Evolutionary conservation across 2,113 vertebrate species (phyloP), one percentile per base, ranked within the genome.

Genomic region (Guaruba guarouba): DNA sequence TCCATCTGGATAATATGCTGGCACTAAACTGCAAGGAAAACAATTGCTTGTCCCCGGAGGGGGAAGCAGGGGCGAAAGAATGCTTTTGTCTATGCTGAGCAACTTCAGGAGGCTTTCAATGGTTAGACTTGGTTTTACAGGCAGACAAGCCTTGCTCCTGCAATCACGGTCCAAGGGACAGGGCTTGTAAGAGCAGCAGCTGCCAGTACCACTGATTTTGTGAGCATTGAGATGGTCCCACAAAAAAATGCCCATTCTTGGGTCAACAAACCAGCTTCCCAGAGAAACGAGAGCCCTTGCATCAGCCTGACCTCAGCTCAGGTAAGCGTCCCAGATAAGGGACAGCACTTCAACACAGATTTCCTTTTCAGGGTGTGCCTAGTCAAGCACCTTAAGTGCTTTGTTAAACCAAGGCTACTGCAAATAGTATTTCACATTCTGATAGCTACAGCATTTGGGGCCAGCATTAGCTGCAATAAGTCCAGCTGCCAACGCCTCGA

Each of bases 1-100:
- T 97, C 96, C 97, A 97, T 95, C 95, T 96, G 97, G 97, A 96
- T 97, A 97, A 96, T 94, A 90, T 48, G n/a, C 83, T 91, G 95
- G 97, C 96, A 94, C 88, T 93, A 84, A 96, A 97, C 82, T 91
- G 95, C 90, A 96, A 93, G 92, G 73, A 96, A 98, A 97, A 98
- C 96, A 98, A 96, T 88, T 31, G 28, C 92, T 95, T 94, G 90
- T 96, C 95, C 97, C 97, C 96, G 82, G 90, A 97, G 97, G 96
- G 97, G 75, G 74, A 96, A 89, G 66, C 67, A 94, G 44, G 59
- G 62, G 83, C 97, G 97, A 97, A 97, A 95, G 96, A 95, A 95
- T 92, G 95, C 86, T 96, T 98, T 97, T 97, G 97, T 98, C 96
- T 98, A 75, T 35, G 16, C 51, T 63, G 89, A 96, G 71, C 95